Conservation (phyloP, 1,140 invertebrate species). For the Drosophila ananassae region DNA sequence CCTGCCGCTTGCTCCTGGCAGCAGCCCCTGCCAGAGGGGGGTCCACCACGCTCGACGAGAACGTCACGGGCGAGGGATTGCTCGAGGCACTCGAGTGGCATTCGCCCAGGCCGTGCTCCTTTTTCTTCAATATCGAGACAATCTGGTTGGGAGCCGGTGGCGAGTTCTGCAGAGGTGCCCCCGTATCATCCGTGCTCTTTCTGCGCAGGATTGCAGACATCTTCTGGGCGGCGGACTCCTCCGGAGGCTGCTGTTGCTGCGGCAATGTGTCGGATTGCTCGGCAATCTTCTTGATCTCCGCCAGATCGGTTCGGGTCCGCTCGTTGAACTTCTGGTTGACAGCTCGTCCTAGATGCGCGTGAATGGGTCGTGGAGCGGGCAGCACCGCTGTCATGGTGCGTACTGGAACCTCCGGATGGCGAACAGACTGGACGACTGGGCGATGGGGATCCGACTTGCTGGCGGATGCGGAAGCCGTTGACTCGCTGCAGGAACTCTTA, state of each 20-base stretch:
- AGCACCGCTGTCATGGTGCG: slow-evolving; percentile 50
- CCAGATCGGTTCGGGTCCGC: slow-evolving; percentile 75
- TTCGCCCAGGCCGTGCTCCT: slow-evolving; percentile 85
- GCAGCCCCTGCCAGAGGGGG: slow-evolving; percentile 81
- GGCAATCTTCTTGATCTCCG: slow-evolving; percentile 70
- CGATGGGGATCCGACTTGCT: not conserved
- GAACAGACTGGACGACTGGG: not conserved
- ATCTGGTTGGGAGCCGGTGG: slow-evolving; percentile 84
- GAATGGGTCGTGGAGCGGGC: slow-evolving; percentile 27
- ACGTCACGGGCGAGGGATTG: slow-evolving; percentile 88
- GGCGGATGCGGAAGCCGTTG: slow-evolving; percentile 26
- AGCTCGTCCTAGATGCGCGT: slow-evolving; percentile 32
- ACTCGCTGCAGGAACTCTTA: slow-evolving; percentile 72
- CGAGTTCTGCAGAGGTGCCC: slow-evolving; percentile 43
- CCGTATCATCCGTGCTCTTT: slow-evolving; percentile 83
- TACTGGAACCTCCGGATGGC: slow-evolving; percentile 41
- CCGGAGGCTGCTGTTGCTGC: not conserved
- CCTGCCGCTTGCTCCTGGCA: slow-evolving; percentile 86
- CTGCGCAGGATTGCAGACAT: slow-evolving; percentile 71
- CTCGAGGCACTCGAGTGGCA: slow-evolving; percentile 85
- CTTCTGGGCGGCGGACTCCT: slow-evolving; percentile 18
- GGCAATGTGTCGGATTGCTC: slow-evolving; percentile 52
- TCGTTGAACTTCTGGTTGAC: slow-evolving; percentile 72
- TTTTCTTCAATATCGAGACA: slow-evolving; percentile 92
- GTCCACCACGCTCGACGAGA: slow-evolving; percentile 88